These are phyloP conservation scores for Drymonia ruficornis DNA, from an alignment of 2,888 invertebrate genomes.

Conservation along the genomic window DNA sequence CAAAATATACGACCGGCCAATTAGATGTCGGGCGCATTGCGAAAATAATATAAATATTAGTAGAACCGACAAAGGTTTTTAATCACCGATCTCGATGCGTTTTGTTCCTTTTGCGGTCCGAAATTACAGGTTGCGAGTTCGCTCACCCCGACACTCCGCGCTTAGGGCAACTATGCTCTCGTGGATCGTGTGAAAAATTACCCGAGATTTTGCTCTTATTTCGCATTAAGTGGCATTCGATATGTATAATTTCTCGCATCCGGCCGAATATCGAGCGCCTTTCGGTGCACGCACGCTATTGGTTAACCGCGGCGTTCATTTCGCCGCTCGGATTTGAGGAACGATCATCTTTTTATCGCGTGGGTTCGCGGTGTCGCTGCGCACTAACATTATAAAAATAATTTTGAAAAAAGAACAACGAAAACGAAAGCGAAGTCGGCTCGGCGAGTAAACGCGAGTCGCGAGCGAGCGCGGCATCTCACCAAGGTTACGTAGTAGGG, in stretches of 20 bases:
- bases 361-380: constrained; percentile 28
- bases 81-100: constrained; percentile 81
- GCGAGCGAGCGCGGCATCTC: constrained; percentile 41
- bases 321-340: constrained; percentile 33
- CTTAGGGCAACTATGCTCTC: constrained; percentile 81
- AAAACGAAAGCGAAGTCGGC: constrained; percentile 66
- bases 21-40: constrained; percentile 83
- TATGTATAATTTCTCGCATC: constrained; percentile 75
- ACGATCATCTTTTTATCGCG: constrained; percentile 36
- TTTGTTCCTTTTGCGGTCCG: constrained; percentile 83
- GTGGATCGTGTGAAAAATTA: constrained; percentile 83
- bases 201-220: constrained; percentile 78
- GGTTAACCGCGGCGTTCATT: constrained; percentile 27
- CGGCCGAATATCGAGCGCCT: constrained; percentile 57
- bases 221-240: constrained; percentile 75
- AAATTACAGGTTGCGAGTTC: constrained; percentile 83
- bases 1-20: constrained; percentile 75
- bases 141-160: constrained; percentile 78
- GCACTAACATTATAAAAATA: constrained; percentile 47
- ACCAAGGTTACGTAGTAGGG: constrained; percentile 76
- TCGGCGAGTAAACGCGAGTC: constrained; percentile 29
- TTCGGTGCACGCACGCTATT: constrained; percentile 43
- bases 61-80: constrained; percentile 85
- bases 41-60: constrained; percentile 84
- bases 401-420: constrained; percentile 61